phyloP scores from a whole-genome alignment of 1,140 invertebrate genomes.

The Zaprionus nigranus region DNA sequence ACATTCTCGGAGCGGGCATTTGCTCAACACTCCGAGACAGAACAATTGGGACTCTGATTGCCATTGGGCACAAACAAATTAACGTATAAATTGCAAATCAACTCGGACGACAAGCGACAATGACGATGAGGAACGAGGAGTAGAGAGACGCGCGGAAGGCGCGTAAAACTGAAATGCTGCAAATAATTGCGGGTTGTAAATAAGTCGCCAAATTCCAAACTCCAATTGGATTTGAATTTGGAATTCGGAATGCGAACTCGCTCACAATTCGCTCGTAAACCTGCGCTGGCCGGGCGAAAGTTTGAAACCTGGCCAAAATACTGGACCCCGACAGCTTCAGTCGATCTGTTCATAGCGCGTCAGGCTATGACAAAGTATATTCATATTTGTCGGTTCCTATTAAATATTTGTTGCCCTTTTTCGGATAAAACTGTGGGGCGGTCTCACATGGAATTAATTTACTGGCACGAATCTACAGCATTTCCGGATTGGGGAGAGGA shows the following conservation, averaged over 20 bases:
- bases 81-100: conserved; percentile 63
- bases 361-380: neutral
- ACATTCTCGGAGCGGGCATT: neutral
- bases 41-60: conserved; percentile 76
- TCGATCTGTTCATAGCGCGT: neutral
- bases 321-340: neutral
- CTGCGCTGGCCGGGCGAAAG: neutral
- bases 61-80: conserved; percentile 63
- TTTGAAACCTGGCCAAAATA: neutral
- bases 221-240: neutral
- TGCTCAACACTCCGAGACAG: conserved; percentile 21
- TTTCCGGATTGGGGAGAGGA: neutral
- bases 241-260: neutral
- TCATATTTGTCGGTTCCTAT: neutral
- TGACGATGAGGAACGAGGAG: no score
- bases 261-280: neutral
- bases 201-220: neutral
- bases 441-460: neutral
- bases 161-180: conserved; percentile 70
- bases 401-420: neutral
- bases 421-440: no score
- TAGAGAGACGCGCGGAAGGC: neutral
- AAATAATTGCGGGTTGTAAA: conserved; percentile 73
- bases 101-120: conserved; percentile 23
- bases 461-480: neutral